Percentiles rank a stretch among this genome's conserved stretches.
Conservation (phyloP, 2,888 invertebrate genomes). For the Cataglyphis albicans region DNA sequence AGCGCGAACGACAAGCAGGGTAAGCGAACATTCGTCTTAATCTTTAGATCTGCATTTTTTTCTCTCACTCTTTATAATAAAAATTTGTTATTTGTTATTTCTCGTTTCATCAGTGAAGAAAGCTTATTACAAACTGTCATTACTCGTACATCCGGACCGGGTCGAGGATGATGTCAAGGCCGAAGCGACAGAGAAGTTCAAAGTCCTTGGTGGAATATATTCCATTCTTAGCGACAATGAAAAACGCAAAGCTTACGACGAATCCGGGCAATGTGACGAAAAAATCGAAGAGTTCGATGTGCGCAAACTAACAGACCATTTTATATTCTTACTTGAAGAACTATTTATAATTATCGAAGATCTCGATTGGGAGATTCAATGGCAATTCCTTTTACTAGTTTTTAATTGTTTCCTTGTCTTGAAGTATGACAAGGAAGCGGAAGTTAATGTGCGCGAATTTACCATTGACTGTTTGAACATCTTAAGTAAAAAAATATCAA, state of each 20-base stretch:
- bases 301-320: slow-evolving; percentile 94
- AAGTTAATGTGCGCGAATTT: too few species aligned
- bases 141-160: slow-evolving; percentile 97
- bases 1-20: slow-evolving; percentile 92
- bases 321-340: slow-evolving; percentile 95
- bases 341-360: slow-evolving; percentile 92
- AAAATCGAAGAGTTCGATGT: slow-evolving; percentile 90
- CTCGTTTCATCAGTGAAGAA: slow-evolving; percentile 91
- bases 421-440: too few species aligned
- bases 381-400: too few species aligned
- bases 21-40: slow-evolving; percentile 83
- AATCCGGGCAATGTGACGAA: slow-evolving; percentile 93
- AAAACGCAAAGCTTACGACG: slow-evolving; percentile 95
- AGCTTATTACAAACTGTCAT: slow-evolving; percentile 96
- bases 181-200: slow-evolving; percentile 96
- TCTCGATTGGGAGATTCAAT: slow-evolving; percentile 87
- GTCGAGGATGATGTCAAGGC: slow-evolving; percentile 92
- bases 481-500: too few species aligned
- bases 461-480: too few species aligned
- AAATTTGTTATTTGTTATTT: background rate
- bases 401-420: too few species aligned
- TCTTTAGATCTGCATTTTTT: background rate
- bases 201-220: slow-evolving; percentile 95
- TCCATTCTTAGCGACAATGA: slow-evolving; percentile 94
- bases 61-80: background rate